These are phyloP conservation scores for Rostratula benghalensis DNA, from an alignment of 2,113 vertebrate species.

Conservation along the genomic window DNA sequence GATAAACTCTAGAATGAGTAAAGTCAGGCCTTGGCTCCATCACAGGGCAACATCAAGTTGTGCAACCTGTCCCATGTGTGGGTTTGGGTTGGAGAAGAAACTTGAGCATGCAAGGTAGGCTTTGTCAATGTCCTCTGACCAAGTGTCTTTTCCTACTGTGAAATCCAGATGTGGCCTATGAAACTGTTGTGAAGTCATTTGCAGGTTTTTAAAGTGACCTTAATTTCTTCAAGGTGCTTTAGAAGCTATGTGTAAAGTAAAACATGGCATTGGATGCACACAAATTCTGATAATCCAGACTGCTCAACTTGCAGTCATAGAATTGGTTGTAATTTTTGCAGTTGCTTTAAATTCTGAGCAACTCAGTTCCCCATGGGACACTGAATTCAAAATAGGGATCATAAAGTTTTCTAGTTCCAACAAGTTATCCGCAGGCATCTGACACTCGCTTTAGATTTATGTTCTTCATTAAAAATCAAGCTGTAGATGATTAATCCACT, in stretches of 20 bases:
- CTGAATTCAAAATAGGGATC: background rate
- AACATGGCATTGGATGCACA: background rate
- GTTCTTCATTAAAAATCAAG: background rate
- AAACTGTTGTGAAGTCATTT: background rate
- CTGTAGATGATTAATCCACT: background rate
- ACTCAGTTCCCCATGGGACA: background rate
- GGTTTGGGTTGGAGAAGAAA: background rate
- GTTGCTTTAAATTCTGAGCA: background rate
- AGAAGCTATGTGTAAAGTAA: background rate
- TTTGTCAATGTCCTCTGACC: background rate
- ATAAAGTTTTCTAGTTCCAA: background rate
- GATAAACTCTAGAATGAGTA: background rate
- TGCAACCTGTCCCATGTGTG: background rate
- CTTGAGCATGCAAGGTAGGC: rapidly evolving
- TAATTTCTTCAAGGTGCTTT: background rate
- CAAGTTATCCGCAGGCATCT: background rate
- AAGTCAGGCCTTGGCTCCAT: background rate
- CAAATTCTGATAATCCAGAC: background rate
- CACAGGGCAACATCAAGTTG: rapidly evolving
- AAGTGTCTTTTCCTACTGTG: background rate
- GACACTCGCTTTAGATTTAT: background rate
- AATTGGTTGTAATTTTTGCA: background rate
- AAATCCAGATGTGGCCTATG: background rate
- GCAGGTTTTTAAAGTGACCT: background rate
- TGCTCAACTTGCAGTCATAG: background rate